Evolutionary conservation across 2,888 invertebrate genomes (phyloP).

Genomic region (Hydriomena furcata): DNA sequence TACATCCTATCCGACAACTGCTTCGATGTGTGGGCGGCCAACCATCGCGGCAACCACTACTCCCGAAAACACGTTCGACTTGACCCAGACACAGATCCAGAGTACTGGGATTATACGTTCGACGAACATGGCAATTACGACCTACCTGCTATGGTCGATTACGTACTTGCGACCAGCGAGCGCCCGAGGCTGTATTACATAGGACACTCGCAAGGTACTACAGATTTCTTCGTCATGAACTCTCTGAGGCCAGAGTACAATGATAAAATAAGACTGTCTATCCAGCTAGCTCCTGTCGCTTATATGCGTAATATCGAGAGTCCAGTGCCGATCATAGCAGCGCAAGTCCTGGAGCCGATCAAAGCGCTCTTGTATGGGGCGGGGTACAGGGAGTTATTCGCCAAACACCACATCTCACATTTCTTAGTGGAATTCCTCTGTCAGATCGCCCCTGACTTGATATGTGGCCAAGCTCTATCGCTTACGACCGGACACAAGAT

Average conservation of each 20-base stretch:
- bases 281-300: conserved; percentile 73
- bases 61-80: conserved; percentile 79
- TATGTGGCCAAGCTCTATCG: conserved; percentile 84
- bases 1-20: conserved; percentile 75
- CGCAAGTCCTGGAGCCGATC: conserved; percentile 41
- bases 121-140: conserved; percentile 89
- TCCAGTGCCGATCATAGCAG: conserved; percentile 46
- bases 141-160: conserved; percentile 85
- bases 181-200: conserved; percentile 83
- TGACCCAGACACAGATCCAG: conserved; percentile 59
- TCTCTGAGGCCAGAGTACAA: conserved; percentile 83
- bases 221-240: conserved; percentile 80
- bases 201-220: conserved; percentile 89
- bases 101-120: conserved; percentile 84
- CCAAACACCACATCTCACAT: conserved; percentile 74
- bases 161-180: conserved; percentile 66
- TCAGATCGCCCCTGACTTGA: conserved; percentile 59
- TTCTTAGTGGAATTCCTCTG: conserved; percentile 60
- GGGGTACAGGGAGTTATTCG: conserved; percentile 86
- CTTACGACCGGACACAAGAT: conserved; percentile 82
- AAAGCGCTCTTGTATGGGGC: conserved; percentile 57
- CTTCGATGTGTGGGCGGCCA: conserved; percentile 75
- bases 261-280: conserved; percentile 77
- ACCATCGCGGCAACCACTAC: conserved; percentile 85
- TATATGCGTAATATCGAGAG: conserved; percentile 76